Base-by-base conservation (phyloP, 2,888 invertebrate genomes). In the Cerastoderma edule region DNA sequence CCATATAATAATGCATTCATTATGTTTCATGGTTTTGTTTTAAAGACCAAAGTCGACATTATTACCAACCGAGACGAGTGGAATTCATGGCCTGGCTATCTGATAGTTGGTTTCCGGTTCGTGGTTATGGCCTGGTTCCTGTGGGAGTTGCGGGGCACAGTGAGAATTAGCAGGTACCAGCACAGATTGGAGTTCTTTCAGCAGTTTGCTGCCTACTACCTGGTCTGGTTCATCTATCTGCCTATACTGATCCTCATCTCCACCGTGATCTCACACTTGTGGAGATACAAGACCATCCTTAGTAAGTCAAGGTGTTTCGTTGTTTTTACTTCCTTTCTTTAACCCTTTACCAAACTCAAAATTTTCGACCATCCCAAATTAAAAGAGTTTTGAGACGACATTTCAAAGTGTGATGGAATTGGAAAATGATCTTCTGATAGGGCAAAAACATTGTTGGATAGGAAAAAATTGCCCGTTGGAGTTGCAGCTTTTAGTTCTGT, bases 181-280 rank as follows among this genome's bases (percentile, higher is more conserved):
- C 95, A 96, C 87, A 97, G 98, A 92, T 94, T 98, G 44, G 96
- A 98, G 92, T 99, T 99, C 93, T 95, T 99, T 71, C 95, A 98
- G 65, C 99, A 99, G 92, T 97, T 99, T 93, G 99, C 98, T 69
- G 99, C 99, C 19, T 98, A 98, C 22, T 98, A 98, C 91, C 94
- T 99, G 48, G 99, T 99, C 16, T 99, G 99, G 99, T 98, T 99
- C 92, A 97, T 98, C 86, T 99, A 99, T 93, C 94, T 99, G 90
- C 98, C 99, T 16, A 96, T 98, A 76, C 96, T 99, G 83, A 98
- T 98, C 70, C 95, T 99, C 68, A 96, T 99, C 85, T 97, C 98
- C 16, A 94, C 98, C 69, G 97, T 98, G 94, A 96, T 99, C 69
- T 97, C 97, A 78, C 96, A 98, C 56, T 94, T 99, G 88, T 99